Percentiles rank a stretch among this genome's conserved stretches.
Evolutionary conservation across 2,113 vertebrate genomes (phyloP).

Genomic region (Psephotus haematonotus): DNA sequence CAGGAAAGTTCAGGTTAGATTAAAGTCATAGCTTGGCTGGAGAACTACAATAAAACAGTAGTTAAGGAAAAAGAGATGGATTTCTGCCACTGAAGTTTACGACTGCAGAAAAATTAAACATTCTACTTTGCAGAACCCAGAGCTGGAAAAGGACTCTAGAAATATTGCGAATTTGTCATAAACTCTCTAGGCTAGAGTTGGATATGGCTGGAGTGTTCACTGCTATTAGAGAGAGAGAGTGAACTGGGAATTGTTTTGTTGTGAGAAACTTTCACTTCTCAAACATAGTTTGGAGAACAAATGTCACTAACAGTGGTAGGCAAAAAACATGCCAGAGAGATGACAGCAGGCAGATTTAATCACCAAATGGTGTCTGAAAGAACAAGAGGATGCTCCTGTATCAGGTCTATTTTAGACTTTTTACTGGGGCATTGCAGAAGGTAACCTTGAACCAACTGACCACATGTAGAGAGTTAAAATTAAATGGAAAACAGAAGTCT

Average conservation of each 20-base stretch:
- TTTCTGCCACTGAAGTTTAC: background rate
- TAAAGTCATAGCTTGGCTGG: background rate
- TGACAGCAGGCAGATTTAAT: conserved; percentile 34
- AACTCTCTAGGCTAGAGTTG: background rate
- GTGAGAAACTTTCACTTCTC: conserved; percentile 23
- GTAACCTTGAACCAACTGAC: background rate
- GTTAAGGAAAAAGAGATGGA: background rate
- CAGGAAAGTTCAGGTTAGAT: background rate
- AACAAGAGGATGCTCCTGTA: background rate
- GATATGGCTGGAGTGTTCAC: background rate
- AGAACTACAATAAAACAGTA: background rate
- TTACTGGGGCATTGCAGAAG: background rate
- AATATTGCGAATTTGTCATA: background rate
- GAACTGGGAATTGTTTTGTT: background rate
- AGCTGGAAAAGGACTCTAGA: background rate
- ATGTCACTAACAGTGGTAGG: conserved; percentile 48
- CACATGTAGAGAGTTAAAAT: background rate
- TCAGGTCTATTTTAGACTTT: conserved; percentile 29
- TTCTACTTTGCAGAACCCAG: background rate
- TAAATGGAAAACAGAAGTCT: background rate
- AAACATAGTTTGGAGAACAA: conserved; percentile 12
- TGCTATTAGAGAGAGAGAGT: background rate
- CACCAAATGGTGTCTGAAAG: conserved; percentile 22
- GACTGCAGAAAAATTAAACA: background rate
- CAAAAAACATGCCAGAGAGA: background rate